These are phyloP conservation scores for Pontoporia blainvillei DNA, from an alignment of 2,113 vertebrate genomes.

Conservation along the genomic window DNA sequence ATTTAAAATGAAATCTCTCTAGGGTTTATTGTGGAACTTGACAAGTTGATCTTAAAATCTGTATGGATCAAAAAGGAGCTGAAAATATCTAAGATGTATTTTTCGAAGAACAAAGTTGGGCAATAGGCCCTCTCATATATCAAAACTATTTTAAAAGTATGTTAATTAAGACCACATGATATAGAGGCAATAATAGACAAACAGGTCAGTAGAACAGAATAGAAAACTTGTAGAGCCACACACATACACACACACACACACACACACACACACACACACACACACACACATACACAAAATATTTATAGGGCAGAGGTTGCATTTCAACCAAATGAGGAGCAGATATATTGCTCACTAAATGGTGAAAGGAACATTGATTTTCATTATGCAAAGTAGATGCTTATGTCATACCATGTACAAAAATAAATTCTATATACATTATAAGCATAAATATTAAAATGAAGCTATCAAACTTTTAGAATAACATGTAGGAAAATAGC, in stretches of 20 bases:
- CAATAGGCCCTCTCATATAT: background rate
- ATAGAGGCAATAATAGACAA: background rate
- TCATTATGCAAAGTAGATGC: background rate
- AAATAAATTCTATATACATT: background rate
- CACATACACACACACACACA: background rate
- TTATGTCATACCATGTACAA: background rate
- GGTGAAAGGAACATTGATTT: slow-evolving; percentile 6
- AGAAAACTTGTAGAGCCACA: background rate
- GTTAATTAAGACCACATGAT: background rate
- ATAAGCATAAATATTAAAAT: background rate
- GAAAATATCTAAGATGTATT: background rate
- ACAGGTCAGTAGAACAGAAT: background rate
- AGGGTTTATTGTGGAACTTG: background rate
- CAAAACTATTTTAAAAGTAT: background rate
- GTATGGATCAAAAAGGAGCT: background rate
- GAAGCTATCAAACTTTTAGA: background rate
- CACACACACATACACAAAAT: background rate
- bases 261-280: background rate
- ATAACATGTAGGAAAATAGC: background rate
- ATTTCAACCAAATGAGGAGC: background rate
- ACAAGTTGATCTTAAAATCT: background rate
- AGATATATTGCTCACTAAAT: background rate
- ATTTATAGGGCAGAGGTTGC: background rate
- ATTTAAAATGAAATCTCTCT: background rate
- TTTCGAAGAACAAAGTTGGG: background rate